Conservation (phyloP, 2,797 vertebrate genomes). For the Sebastes steindachneri region DNA sequence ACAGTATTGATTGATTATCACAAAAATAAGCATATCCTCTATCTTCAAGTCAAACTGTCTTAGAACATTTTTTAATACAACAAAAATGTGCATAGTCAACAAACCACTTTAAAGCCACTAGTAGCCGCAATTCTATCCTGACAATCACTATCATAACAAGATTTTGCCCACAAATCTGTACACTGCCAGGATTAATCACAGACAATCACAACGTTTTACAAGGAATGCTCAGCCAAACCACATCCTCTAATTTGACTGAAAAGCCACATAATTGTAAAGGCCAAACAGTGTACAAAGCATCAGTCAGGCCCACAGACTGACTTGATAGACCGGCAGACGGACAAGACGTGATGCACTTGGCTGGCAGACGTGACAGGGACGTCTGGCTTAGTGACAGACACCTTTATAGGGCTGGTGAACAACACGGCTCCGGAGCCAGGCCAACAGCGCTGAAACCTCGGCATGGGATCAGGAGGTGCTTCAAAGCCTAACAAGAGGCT, state of each 20-base stretch:
- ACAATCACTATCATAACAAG: conserved; percentile 66
- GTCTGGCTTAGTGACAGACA: conserved; percentile 62
- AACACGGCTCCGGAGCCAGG: conserved; percentile 29
- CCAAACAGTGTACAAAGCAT: conserved; percentile 30
- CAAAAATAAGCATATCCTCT: conserved; percentile 42
- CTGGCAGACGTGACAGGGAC: conserved; percentile 38
- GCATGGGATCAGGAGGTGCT: conserved; percentile 58
- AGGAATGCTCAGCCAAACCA: conserved; percentile 59
- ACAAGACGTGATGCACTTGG: conserved; percentile 54
- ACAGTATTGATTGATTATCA: conserved; percentile 45
- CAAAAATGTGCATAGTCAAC: conserved; percentile 53
- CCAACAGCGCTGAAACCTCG: conserved; percentile 40
- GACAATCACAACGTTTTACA: conserved; percentile 63
- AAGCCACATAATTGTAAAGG: conserved; percentile 49
- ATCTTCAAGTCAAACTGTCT: conserved; percentile 45
- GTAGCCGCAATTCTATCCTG: conserved; percentile 49
- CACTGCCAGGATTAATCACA: conserved; percentile 69
- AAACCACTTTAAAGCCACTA: conserved; percentile 52
- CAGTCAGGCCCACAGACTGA: conserved; percentile 5
- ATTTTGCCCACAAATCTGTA: conserved; percentile 54
- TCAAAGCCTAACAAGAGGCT: conserved; percentile 71
- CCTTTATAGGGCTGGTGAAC: conserved; percentile 68
- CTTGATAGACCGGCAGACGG: conserved; percentile 35
- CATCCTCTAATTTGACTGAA: conserved; percentile 65
- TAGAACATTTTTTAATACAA: conserved; percentile 36